Evolutionary conservation across 1,140 invertebrate genomes (phyloP).

Genomic region (Philopotamus ludificatus): DNA sequence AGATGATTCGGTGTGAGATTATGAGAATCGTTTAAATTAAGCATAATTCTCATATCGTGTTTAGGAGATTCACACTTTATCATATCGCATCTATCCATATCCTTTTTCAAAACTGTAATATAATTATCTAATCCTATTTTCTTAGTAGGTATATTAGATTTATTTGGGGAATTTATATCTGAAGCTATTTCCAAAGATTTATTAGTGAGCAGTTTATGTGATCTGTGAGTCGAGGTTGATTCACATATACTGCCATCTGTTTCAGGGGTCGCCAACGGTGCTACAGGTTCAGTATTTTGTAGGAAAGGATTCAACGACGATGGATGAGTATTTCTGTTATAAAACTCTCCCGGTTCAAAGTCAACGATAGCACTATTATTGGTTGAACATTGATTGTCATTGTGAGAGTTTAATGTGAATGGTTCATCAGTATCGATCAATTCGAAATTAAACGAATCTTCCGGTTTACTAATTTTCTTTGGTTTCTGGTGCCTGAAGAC

Average conservation of each 20-base stretch:
- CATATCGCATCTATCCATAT: background rate
- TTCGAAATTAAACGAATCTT: slow-evolving; percentile 76
- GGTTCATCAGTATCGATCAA: slow-evolving; percentile 73
- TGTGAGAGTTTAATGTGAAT: slow-evolving; percentile 48
- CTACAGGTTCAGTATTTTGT: slow-evolving; percentile 48
- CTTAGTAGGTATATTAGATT: slow-evolving; percentile 60
- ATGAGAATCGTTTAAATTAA: slow-evolving; percentile 14
- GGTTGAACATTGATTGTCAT: slow-evolving; percentile 5
- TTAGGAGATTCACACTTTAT: slow-evolving; percentile 34
- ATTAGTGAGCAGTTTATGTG: slow-evolving; percentile 51
- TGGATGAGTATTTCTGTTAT: slow-evolving; percentile 45
- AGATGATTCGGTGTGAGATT: slow-evolving; percentile 50
- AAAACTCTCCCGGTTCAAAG: slow-evolving; percentile 55
- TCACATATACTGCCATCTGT: slow-evolving; percentile 60
- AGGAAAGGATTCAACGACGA: slow-evolving; percentile 50
- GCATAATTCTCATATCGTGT: slow-evolving; percentile 22
- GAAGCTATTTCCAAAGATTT: slow-evolving; percentile 50
- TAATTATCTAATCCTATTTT: slow-evolving; percentile 68
- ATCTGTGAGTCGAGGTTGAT: slow-evolving; percentile 53
- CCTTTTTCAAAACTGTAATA: slow-evolving; percentile 58
- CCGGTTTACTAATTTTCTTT: slow-evolving; percentile 59
- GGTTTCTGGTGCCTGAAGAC: slow-evolving; percentile 61
- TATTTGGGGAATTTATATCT: slow-evolving; percentile 49
- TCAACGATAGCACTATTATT: slow-evolving; percentile 46
- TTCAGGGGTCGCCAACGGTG: slow-evolving; percentile 63